phyloP scores from a whole-genome alignment of 2,797 vertebrate species.

The Numenius phaeopus region DNA sequence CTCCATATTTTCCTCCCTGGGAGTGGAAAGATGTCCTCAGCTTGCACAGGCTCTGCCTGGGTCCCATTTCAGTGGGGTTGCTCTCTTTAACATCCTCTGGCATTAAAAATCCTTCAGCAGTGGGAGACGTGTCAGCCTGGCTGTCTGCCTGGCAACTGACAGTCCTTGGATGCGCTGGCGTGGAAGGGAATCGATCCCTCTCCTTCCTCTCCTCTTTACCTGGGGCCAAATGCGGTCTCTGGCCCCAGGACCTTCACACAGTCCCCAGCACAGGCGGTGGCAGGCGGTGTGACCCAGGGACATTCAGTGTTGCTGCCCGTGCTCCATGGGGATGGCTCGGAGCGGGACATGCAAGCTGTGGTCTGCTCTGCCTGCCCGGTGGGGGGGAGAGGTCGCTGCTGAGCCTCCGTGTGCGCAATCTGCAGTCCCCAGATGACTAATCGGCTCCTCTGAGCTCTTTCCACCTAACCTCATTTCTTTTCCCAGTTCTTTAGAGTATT shows the following conservation, averaged over 20 bases:
- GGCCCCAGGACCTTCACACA: background rate
- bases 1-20: background rate
- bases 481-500: constrained; percentile 95
- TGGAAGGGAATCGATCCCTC: background rate
- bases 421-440: background rate
- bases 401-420: accelerated
- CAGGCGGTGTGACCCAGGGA: background rate
- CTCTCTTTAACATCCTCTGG: background rate
- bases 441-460: background rate
- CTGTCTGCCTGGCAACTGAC: background rate
- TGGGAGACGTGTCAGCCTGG: background rate
- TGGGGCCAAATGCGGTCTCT: background rate
- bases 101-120: background rate
- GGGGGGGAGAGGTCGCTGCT: accelerated
- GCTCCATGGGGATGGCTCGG: background rate
- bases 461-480: background rate
- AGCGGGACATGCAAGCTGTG: background rate
- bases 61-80: accelerated
- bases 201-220: background rate
- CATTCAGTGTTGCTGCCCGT: background rate
- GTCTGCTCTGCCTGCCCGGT: accelerated
- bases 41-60: background rate
- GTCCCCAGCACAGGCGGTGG: background rate
- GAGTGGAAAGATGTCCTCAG: background rate
- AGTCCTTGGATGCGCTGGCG: background rate